Percentiles rank a stretch among this genome's conserved stretches.
phyloP scores from a whole-genome alignment of 2,113 vertebrate species.

The Echinops telfairi region DNA sequence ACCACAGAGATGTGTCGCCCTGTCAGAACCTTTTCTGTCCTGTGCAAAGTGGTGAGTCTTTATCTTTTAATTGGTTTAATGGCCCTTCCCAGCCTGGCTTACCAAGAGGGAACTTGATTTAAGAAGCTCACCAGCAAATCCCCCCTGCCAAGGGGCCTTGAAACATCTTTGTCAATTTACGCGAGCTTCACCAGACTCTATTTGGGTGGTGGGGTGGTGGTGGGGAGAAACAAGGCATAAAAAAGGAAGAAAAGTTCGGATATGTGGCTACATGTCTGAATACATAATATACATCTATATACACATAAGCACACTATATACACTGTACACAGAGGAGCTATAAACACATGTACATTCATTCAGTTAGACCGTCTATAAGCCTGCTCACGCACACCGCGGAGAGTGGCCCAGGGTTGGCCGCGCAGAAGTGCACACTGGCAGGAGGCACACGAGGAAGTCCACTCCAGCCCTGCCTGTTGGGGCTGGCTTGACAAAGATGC shows the following conservation, averaged over 20 bases:
- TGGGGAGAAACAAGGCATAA: constrained; percentile 26
- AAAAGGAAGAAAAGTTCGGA: constrained; percentile 62
- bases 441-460: constrained; percentile 77
- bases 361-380: constrained; percentile 82
- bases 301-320: constrained; percentile 84
- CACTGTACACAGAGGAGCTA: constrained; percentile 86
- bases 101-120: constrained; percentile 44
- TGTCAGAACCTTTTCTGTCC: constrained; percentile 52
- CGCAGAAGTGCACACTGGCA: constrained; percentile 68
- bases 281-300: constrained; percentile 84
- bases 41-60: background rate
- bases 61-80: background rate
- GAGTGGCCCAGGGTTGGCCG: constrained; percentile 62
- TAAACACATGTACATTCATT: constrained; percentile 86
- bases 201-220: background rate
- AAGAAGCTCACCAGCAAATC: constrained; percentile 61
- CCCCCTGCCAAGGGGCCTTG: constrained; percentile 42
- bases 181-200: constrained; percentile 74
- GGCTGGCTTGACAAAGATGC: constrained; percentile 27
- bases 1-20: constrained; percentile 28
- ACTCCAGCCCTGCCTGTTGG: background rate
- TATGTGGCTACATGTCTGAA: constrained; percentile 82
- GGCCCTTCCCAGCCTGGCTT: constrained; percentile 39
- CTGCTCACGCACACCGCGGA: constrained; percentile 80
- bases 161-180: constrained; percentile 61